A percentile compares a stretch with the other conserved stretches of the same genome.
phyloP scores from a whole-genome alignment of 2,797 vertebrate species.

The Mus spretus region DNA sequence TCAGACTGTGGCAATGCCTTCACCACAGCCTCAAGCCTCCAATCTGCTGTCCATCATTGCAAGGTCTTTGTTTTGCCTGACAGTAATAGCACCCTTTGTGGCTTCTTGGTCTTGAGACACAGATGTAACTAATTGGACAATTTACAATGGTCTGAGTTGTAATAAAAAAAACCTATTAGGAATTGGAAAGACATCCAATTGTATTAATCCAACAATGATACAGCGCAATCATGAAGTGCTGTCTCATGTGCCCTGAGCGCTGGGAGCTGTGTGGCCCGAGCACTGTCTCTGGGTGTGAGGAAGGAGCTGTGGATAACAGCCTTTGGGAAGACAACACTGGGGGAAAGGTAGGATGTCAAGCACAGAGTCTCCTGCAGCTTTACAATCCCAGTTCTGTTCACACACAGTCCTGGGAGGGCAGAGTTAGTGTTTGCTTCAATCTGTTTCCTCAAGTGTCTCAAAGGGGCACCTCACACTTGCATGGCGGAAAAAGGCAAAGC shows the following conservation, averaged over 20 bases:
- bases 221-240: rapidly evolving
- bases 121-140: not conserved
- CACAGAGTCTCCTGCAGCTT: not conserved
- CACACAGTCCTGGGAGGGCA: not conserved
- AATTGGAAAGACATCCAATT: not conserved
- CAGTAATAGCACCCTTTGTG: rapidly evolving
- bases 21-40: not conserved
- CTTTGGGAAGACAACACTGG: not conserved
- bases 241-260: rapidly evolving
- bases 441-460: not conserved
- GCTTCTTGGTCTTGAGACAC: not conserved
- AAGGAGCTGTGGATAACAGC: rapidly evolving
- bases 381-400: not conserved
- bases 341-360: not conserved
- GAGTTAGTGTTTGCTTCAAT: not conserved
- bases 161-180: not conserved
- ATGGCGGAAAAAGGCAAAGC: not conserved
- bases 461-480: not conserved
- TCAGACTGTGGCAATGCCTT: not conserved
- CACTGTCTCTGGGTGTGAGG: rapidly evolving
- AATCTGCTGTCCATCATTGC: not conserved
- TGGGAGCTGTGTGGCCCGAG: not conserved
- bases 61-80: not conserved
- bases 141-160: not conserved
- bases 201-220: too few species aligned